Base-by-base conservation (phyloP, 2,797 vertebrate species). In the Rachycentron canadum region DNA sequence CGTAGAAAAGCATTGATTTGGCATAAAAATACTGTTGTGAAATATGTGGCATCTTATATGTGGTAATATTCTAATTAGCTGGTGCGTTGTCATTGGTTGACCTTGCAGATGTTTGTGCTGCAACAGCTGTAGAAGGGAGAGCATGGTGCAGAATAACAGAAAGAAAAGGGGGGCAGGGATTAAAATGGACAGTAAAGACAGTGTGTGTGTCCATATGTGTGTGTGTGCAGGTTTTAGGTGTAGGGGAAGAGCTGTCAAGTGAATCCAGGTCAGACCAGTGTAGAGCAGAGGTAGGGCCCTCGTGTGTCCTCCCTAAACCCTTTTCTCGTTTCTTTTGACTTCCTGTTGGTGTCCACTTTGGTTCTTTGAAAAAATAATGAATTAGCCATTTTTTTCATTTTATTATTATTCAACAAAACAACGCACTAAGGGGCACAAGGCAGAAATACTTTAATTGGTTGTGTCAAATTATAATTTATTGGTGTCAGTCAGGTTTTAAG, bases 181-280 rank as follows among this genome's bases (percentile, higher is more conserved):
- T 4, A 8, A 65, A 50, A 45, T 66, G 17, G 40, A 13, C 9
- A 16, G 3, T 11, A 2, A 25, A 26, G 45, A 23, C 26, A 30
- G 52, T 61, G 57, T 23, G 47, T 49, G 47, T 23, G 47, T 49
- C 21, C 5, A 3, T 19, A 16, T 50, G 43, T 34, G 4, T 26
- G 19, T 30, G 9, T 59, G 56, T 53, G 73, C 38, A 50, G 68
- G 62, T 78, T 52, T 52, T 14, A 52, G 23, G 12, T 53, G 26
- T 28, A 53, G 50, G 26, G 50, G 66, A 64, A 30, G 60, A 60
- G 76, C 67, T 79, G 84, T 78, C 61, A 71, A 17, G 52, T 76
- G 67, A 89, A 87, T 84, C 70, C 78, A 87, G 79, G 78, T 81
- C 81, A 84, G 41, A 52, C 69, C 56, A 59, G 40, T 69, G 81